These are phyloP conservation scores for Morone chrysops DNA, from an alignment of 2,113 vertebrate genomes.

Conservation along the genomic window DNA sequence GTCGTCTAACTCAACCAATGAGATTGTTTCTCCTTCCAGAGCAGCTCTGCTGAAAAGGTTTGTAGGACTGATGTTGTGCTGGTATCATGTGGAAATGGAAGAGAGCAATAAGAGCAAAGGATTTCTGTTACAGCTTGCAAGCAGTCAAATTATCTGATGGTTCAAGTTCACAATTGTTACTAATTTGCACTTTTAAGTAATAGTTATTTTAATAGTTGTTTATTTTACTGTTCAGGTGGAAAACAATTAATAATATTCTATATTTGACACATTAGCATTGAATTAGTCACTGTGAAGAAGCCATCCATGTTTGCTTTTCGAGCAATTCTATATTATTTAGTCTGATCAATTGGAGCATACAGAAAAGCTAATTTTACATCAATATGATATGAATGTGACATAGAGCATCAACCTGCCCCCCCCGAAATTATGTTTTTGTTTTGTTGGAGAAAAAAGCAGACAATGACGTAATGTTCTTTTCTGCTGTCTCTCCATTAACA, in stretches of 20 bases:
- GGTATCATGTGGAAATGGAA: background rate
- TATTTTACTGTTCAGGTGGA: background rate
- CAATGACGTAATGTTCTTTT: background rate
- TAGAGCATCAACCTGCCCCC: background rate
- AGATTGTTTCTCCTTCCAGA: background rate
- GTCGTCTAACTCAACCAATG: background rate
- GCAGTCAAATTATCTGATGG: background rate
- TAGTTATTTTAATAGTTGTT: no score
- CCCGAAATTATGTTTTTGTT: background rate
- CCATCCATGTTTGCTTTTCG: background rate
- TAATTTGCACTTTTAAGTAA: background rate
- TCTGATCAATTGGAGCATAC: background rate
- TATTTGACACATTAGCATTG: background rate
- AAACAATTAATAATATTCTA: background rate
- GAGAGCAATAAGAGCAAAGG: background rate
- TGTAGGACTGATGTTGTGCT: background rate
- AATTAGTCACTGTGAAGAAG: background rate
- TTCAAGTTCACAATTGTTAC: background rate
- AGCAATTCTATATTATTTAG: background rate
- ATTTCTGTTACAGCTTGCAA: background rate
- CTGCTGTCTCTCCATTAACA: background rate
- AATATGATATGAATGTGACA: background rate
- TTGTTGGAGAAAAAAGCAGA: constrained; percentile 1
- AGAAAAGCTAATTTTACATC: background rate
- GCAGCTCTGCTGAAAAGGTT: background rate